Evolutionary conservation across 2,888 invertebrate species (phyloP).

Genomic region (Entomobrya multifasciata): DNA sequence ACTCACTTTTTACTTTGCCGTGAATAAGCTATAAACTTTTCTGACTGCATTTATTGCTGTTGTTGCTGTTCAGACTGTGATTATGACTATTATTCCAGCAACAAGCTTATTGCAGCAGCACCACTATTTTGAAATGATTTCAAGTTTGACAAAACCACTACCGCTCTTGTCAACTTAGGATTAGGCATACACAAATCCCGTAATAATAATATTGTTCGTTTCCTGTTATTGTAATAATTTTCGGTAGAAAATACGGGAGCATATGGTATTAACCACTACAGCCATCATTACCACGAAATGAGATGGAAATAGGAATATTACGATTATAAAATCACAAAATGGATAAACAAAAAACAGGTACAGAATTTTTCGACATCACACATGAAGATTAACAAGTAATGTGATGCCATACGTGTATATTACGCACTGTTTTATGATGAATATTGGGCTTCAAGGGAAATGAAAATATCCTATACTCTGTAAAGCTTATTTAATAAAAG

Average conservation of each 20-base stretch:
- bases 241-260: background rate
- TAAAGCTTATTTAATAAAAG: conserved; percentile 22
- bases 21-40: background rate
- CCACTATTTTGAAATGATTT: conserved; percentile 34
- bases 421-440: too few species aligned
- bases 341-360: too few species aligned
- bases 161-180: conserved; percentile 43
- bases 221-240: background rate
- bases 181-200: conserved; percentile 28
- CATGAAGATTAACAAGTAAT: conserved; percentile 22
- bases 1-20: conserved; percentile 8
- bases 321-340: background rate
- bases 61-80: too few species aligned
- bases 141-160: conserved; percentile 54
- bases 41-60: conserved; percentile 2
- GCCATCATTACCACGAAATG: background rate
- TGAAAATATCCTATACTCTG: background rate
- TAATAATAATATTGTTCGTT: background rate
- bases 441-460: too few species aligned
- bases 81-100: conserved; percentile 12
- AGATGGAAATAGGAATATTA: background rate
- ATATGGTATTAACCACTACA: background rate
- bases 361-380: background rate
- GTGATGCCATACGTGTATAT: too few species aligned
- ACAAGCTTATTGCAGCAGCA: conserved; percentile 45